A percentile compares a stretch with the other conserved stretches of the same genome.
Evolutionary conservation across 2,797 vertebrate species (phyloP).

Genomic region (Pseudochirops corinnae): DNA sequence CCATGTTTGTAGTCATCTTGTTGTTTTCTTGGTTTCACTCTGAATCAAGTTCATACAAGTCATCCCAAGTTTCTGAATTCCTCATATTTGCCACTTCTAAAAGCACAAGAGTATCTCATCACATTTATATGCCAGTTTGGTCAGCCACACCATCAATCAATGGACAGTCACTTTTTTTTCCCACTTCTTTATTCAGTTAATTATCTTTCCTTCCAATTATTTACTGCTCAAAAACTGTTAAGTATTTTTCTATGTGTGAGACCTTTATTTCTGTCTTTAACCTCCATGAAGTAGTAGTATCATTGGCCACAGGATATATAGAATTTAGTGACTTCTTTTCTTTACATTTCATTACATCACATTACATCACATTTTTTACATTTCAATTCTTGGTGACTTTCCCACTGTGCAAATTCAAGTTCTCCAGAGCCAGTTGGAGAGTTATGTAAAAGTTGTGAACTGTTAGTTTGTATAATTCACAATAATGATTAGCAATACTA

Average conservation of each 20-base stretch:
- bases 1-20: not conserved
- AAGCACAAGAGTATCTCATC: not conserved
- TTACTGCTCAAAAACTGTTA: not conserved
- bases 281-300: not conserved
- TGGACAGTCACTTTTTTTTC: not conserved
- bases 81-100: not conserved
- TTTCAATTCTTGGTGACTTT: not conserved
- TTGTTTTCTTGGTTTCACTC: not conserved
- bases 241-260: not conserved
- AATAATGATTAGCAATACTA: constrained; percentile 25
- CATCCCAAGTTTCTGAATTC: not conserved
- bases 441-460: constrained; percentile 14
- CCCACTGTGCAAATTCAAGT: not conserved
- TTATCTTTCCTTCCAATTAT: not conserved
- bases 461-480: constrained; percentile 19
- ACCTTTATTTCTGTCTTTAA: not conserved
- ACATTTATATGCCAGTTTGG: not conserved
- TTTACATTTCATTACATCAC: not conserved
- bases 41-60: not conserved
- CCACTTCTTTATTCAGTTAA: not conserved
- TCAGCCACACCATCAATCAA: not conserved
- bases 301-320: not conserved
- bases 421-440: constrained; percentile 6
- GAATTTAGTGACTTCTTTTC: constrained; percentile 12
- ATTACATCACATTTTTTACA: not conserved